Percentiles rank a stretch among this genome's conserved stretches.
Evolutionary conservation across 2,797 vertebrate species (phyloP).

Genomic region (Danio choprae): DNA sequence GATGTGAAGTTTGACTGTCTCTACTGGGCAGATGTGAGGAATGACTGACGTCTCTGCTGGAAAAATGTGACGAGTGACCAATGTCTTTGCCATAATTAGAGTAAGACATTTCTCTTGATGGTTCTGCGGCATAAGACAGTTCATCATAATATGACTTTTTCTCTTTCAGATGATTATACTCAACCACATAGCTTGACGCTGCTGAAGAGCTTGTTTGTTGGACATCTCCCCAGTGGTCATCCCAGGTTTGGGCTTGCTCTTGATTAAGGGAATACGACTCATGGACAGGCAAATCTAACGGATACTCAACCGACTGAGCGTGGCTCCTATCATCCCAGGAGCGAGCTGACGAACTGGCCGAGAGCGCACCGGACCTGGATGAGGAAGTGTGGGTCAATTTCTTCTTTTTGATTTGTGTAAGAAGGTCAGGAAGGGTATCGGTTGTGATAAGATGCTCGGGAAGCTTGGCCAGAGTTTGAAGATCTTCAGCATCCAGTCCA

Average conservation of each 20-base stretch:
- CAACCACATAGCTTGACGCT: slow-evolving; percentile 52
- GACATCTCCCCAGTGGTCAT: slow-evolving; percentile 61
- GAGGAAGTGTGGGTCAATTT: slow-evolving; percentile 35
- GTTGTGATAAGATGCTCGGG: slow-evolving; percentile 75
- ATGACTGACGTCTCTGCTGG: background rate
- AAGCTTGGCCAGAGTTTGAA: slow-evolving; percentile 74
- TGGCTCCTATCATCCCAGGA: slow-evolving; percentile 51
- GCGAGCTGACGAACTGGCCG: background rate
- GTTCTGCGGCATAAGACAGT: background rate
- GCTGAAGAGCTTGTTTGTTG: slow-evolving; percentile 11
- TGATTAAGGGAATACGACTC: slow-evolving; percentile 42
- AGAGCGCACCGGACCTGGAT: slow-evolving; percentile 49
- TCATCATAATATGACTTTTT: slow-evolving; percentile 50
- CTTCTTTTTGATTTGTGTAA: slow-evolving; percentile 73
- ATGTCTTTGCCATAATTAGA: background rate
- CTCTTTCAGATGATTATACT: slow-evolving; percentile 59
- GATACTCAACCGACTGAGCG: slow-evolving; percentile 56
- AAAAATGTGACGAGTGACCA: background rate
- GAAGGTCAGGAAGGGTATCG: slow-evolving; percentile 74
- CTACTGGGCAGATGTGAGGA: background rate
- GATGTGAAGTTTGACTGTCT: background rate
- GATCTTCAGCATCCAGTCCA: slow-evolving; percentile 73
- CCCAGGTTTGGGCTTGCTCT: slow-evolving; percentile 58
- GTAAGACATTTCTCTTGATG: background rate
- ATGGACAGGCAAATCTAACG: background rate